These are phyloP conservation scores for Chionis minor DNA, from an alignment of 2,113 vertebrate genomes.

Conservation along the genomic window DNA sequence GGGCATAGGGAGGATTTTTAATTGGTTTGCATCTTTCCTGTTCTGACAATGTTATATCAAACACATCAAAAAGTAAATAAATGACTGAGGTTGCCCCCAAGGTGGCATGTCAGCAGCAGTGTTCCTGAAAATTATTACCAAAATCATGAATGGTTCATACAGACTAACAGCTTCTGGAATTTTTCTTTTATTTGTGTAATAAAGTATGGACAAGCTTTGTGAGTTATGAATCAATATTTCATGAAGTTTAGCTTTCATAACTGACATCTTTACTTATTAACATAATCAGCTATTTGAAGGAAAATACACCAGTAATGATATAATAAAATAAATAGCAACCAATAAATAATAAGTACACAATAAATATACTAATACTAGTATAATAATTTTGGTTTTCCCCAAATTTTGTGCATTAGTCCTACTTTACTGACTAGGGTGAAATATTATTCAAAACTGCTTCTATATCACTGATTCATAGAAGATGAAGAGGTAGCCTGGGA, in stretches of 20 bases:
- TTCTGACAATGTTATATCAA: constrained; percentile 51
- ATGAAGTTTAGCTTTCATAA: constrained; percentile 30
- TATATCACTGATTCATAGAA: neutral
- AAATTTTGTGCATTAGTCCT: neutral
- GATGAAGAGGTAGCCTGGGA: neutral
- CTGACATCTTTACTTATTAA: constrained; percentile 27
- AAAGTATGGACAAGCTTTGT: constrained; percentile 16
- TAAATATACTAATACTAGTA: neutral
- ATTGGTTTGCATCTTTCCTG: constrained; percentile 62
- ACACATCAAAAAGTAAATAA: constrained; percentile 67
- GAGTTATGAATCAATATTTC: constrained; percentile 50
- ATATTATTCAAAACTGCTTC: neutral
- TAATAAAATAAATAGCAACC: neutral
- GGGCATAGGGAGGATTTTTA: constrained; percentile 54
- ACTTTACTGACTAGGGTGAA: neutral
- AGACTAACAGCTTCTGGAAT: constrained; percentile 20
- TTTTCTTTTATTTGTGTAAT: constrained; percentile 44
- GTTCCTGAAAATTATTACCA: constrained; percentile 54
- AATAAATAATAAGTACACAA: neutral
- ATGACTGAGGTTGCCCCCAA: constrained; percentile 42
- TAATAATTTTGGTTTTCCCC: neutral
- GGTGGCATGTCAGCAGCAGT: constrained; percentile 35
- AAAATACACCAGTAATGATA: neutral
- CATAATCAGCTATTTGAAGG: constrained; percentile 20
- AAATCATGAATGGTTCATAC: constrained; percentile 32